phyloP scores from a whole-genome alignment of 2,888 invertebrate genomes.

The Halictus ligatus region DNA sequence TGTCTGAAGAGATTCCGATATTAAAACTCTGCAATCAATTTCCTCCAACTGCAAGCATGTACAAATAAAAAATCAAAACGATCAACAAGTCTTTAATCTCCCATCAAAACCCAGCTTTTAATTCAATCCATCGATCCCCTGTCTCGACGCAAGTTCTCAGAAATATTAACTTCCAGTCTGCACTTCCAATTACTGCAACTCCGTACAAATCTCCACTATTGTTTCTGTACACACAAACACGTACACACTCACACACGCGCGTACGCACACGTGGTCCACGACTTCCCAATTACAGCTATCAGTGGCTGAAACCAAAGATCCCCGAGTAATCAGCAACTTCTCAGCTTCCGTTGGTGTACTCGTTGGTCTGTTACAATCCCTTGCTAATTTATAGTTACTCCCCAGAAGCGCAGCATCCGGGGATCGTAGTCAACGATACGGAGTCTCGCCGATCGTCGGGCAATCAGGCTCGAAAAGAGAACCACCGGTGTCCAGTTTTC shows the following conservation, averaged over 20 bases:
- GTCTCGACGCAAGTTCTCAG: neutral
- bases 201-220: neutral
- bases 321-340: neutral
- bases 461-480: conserved; percentile 29
- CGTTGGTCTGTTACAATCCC: neutral
- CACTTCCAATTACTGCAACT: neutral
- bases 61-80: no score
- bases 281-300: neutral
- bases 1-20: no score
- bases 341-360: neutral
- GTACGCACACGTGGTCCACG: neutral
- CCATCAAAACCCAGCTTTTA: neutral
- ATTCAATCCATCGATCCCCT: neutral
- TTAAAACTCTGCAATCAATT: no score
- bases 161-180: neutral
- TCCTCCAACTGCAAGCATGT: no score
- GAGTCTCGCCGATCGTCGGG: neutral
- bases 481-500: neutral
- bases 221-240: neutral
- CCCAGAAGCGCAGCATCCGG: conserved; percentile 16
- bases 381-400: conserved; percentile 33
- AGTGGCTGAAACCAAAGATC: neutral
- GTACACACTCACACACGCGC: neutral
- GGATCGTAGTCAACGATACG: neutral
- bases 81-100: no score